These are phyloP conservation scores for Timandra comae DNA, from an alignment of 2,888 invertebrate species.

Conservation along the genomic window DNA sequence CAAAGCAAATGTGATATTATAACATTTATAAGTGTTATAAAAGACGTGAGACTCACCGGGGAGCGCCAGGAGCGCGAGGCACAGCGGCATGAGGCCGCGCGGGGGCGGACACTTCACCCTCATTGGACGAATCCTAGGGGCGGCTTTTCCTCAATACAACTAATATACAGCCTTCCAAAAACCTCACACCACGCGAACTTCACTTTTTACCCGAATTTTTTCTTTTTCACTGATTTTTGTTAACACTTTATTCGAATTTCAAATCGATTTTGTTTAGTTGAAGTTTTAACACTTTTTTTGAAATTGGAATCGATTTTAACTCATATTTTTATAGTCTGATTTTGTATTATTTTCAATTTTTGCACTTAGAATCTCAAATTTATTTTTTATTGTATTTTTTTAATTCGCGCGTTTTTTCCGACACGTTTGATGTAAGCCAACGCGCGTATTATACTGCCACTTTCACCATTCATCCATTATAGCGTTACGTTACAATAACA, in stretches of 20 bases:
- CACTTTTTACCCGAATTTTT: constrained; percentile 9
- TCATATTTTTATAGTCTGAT: no score
- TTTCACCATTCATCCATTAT: constrained; percentile 3
- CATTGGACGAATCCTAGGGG: constrained; percentile 64
- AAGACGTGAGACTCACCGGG: constrained; percentile 47
- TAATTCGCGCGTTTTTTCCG: constrained; percentile 24
- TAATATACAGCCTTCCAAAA: constrained; percentile 28
- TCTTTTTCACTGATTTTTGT: constrained; percentile 34
- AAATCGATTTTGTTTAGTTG: no score
- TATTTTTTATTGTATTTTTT: no score
- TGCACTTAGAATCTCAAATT: no score
- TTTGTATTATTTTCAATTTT: no score
- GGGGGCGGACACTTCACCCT: constrained; percentile 61
- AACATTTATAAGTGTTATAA: neutral
- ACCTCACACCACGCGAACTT: constrained; percentile 23
- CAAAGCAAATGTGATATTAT: no score
- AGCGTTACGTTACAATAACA: no score
- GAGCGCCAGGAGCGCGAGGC: constrained; percentile 44
- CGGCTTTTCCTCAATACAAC: no score
- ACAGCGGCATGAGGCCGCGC: constrained; percentile 39
- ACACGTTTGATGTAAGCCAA: constrained; percentile 6
- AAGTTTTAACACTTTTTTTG: no score
- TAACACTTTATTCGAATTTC: no score
- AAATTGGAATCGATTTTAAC: no score
- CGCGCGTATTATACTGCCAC: constrained; percentile 12